A percentile compares a stretch with the other conserved stretches of the same genome.
phyloP scores from a whole-genome alignment of 2,888 invertebrate species.

The Hedychridium roseum region DNA sequence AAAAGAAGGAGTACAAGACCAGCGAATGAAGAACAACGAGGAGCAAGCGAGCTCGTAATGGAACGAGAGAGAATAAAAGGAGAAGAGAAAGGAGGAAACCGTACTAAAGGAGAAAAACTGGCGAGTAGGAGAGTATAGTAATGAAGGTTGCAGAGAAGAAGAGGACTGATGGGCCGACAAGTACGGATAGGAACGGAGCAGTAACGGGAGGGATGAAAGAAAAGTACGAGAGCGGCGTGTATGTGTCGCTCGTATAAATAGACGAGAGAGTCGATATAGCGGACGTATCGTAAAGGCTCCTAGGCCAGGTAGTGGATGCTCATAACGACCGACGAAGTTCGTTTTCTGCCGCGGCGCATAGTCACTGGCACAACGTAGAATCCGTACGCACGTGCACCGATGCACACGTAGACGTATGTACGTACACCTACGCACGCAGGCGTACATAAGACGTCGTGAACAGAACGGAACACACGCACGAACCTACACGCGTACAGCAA shows the following conservation, averaged over 20 bases:
- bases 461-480: too few relatives aligned
- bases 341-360: slow-evolving; percentile 28
- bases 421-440: slow-evolving; percentile 21
- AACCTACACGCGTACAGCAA: too few relatives aligned
- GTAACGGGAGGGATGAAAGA: slow-evolving; percentile 23
- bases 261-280: slow-evolving; percentile 52
- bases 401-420: slow-evolving; percentile 25
- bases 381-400: slow-evolving; percentile 34
- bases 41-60: not conserved
- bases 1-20: too few relatives aligned
- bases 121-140: slow-evolving; percentile 2
- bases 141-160: not conserved
- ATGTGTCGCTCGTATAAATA: slow-evolving; percentile 60
- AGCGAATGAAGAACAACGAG: slow-evolving; percentile 10
- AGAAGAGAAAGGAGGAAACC: slow-evolving; percentile 10
- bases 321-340: slow-evolving; percentile 38
- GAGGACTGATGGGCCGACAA: slow-evolving; percentile 11
- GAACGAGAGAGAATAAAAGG: slow-evolving; percentile 13
- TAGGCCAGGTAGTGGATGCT: slow-evolving; percentile 48
- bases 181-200: slow-evolving; percentile 22
- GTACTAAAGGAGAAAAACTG: slow-evolving; percentile 11
- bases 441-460: slow-evolving; percentile 1
- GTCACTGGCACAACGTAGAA: slow-evolving; percentile 20
- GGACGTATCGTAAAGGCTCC: slow-evolving; percentile 46
- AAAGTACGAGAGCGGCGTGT: slow-evolving; percentile 52